Evolutionary conservation across 2,113 vertebrate genomes (phyloP).

Genomic region (Struthidea cinerea): DNA sequence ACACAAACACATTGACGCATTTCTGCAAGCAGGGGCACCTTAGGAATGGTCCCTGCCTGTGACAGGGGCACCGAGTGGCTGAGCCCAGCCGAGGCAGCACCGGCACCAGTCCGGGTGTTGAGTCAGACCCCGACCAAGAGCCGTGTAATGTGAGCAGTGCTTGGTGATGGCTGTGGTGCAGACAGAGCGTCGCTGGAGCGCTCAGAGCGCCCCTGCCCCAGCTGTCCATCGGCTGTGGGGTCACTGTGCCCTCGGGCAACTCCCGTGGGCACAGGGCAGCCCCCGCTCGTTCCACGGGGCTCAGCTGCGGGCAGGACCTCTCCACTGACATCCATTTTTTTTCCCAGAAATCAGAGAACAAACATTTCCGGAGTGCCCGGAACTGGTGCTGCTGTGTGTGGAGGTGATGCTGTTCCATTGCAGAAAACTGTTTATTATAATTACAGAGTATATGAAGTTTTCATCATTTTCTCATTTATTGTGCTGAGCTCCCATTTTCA

Average conservation of each 20-base stretch:
- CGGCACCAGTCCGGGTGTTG: fast-evolving
- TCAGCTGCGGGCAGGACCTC: background rate
- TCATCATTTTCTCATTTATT: background rate
- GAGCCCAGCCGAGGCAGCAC: background rate
- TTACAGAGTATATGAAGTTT: background rate
- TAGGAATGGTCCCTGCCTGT: background rate
- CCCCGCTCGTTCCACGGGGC: fast-evolving
- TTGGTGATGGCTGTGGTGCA: fast-evolving
- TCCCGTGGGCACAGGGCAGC: background rate
- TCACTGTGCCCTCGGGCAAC: background rate
- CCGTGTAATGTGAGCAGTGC: fast-evolving
- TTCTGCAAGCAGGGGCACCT: background rate
- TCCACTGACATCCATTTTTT: background rate
- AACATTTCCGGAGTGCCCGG: background rate
- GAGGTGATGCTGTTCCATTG: background rate
- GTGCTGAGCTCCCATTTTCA: background rate
- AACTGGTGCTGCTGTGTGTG: background rate
- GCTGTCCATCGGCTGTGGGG: fast-evolving
- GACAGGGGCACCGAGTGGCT: fast-evolving
- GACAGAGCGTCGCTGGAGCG: fast-evolving
- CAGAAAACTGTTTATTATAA: background rate
- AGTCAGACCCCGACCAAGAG: background rate
- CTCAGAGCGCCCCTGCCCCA: fast-evolving
- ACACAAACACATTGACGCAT: fast-evolving
- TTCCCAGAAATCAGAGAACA: background rate